These are phyloP conservation scores for Zelleria hepariella DNA, from an alignment of 2,888 invertebrate genomes.

Conservation along the genomic window DNA sequence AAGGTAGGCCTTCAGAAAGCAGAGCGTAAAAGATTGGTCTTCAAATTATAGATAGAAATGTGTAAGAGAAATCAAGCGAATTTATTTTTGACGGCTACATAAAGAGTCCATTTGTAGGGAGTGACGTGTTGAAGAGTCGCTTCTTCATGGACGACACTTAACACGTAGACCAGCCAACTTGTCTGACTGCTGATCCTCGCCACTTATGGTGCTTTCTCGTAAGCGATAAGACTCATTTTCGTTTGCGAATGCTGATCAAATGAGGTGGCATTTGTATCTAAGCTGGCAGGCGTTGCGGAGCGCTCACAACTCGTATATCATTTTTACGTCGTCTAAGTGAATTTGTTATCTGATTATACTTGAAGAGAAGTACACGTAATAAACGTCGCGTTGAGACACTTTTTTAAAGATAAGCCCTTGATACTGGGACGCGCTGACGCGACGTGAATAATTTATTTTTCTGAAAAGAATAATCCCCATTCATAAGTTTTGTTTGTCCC, in stretches of 20 bases:
- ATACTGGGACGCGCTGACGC: not conserved
- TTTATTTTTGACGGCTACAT: constrained; percentile 41
- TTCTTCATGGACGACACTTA: constrained; percentile 54
- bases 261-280: constrained; percentile 16
- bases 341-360: constrained; percentile 43
- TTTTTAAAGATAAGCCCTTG: constrained; percentile 16
- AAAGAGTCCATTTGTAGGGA: constrained; percentile 51
- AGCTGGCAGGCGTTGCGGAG: constrained; percentile 26
- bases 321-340: constrained; percentile 38
- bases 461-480: not conserved
- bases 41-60: constrained; percentile 3
- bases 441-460: not conserved
- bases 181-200: not conserved
- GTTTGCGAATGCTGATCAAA: not conserved
- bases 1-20: not conserved
- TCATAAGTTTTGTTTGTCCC: too few relatives aligned
- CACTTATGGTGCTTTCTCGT: not conserved
- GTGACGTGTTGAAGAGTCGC: constrained; percentile 41
- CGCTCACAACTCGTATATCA: constrained; percentile 20
- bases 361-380: constrained; percentile 29
- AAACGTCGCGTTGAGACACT: constrained; percentile 24
- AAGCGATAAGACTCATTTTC: not conserved
- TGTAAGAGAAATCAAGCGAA: constrained; percentile 25
- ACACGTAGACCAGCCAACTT: constrained; percentile 19
- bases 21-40: not conserved